A percentile compares a stretch with the other conserved stretches of the same genome.
These are phyloP conservation scores for Rhabdophis nuchalis DNA, from an alignment of 2,797 vertebrate genomes.

Conservation along the genomic window DNA sequence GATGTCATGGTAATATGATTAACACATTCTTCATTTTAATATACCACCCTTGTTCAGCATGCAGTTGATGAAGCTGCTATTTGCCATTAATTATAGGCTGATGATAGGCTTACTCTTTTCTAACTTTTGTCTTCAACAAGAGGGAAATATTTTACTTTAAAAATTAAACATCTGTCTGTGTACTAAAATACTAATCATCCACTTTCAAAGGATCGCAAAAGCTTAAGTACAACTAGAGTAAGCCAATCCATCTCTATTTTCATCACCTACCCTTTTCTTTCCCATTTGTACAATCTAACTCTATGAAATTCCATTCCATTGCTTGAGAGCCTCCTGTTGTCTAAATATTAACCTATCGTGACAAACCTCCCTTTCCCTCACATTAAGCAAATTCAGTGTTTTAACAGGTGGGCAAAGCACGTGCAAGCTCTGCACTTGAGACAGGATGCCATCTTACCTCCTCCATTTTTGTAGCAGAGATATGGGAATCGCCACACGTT, in stretches of 20 bases:
- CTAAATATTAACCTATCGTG: background rate
- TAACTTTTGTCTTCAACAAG: background rate
- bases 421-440: background rate
- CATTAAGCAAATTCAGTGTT: background rate
- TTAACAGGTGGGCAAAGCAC: background rate
- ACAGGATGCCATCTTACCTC: conserved; percentile 78
- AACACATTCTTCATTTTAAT: background rate
- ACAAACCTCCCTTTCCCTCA: background rate
- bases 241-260: background rate
- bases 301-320: background rate
- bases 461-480: conserved; percentile 99
- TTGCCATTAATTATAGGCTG: background rate
- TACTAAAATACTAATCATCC: background rate
- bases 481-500: conserved; percentile 99
- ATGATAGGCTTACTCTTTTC: background rate
- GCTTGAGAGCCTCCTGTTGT: background rate
- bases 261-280: background rate
- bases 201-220: background rate
- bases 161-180: background rate
- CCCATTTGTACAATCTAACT: background rate
- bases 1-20: no score
- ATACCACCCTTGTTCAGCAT: background rate
- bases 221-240: background rate
- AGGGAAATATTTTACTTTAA: background rate
- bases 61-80: background rate